These are phyloP conservation scores for Furcula furcula DNA, from an alignment of 2,888 invertebrate species.

Conservation along the genomic window DNA sequence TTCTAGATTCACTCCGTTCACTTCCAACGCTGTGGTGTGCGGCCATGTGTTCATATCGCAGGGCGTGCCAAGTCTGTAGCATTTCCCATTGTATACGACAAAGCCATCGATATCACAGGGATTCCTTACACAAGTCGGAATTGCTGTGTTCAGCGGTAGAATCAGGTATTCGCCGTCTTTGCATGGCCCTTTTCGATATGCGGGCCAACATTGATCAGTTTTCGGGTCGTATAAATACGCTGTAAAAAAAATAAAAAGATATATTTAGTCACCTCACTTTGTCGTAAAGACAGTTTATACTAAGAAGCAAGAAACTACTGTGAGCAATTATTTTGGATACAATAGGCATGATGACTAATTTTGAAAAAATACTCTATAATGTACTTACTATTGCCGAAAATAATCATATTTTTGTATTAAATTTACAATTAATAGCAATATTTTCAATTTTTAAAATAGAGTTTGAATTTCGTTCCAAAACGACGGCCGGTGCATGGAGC, in stretches of 20 bases:
- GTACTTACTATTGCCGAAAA: too few relatives aligned
- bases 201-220: slow-evolving; percentile 83
- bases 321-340: too few relatives aligned
- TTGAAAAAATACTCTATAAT: too few relatives aligned
- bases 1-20: slow-evolving; percentile 82
- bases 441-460: too few relatives aligned
- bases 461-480: too few relatives aligned
- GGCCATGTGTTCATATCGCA: slow-evolving; percentile 56
- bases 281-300: too few relatives aligned
- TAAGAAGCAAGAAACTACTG: too few relatives aligned
- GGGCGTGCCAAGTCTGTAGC: slow-evolving; percentile 64
- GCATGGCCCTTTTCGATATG: slow-evolving; percentile 86
- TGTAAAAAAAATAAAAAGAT: slow-evolving; percentile 41
- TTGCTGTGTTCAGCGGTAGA: slow-evolving; percentile 68
- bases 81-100: slow-evolving; percentile 69
- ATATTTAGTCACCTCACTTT: too few relatives aligned
- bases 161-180: slow-evolving; percentile 74
- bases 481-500: too few relatives aligned
- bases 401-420: too few relatives aligned
- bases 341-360: too few relatives aligned
- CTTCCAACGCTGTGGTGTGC: slow-evolving; percentile 70
- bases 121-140: slow-evolving; percentile 83
- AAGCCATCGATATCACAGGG: slow-evolving; percentile 80
- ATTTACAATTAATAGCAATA: too few relatives aligned
- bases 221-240: slow-evolving; percentile 83